These are phyloP conservation scores for Saguinus midas DNA, from an alignment of 2,113 vertebrate genomes.

Conservation along the genomic window DNA sequence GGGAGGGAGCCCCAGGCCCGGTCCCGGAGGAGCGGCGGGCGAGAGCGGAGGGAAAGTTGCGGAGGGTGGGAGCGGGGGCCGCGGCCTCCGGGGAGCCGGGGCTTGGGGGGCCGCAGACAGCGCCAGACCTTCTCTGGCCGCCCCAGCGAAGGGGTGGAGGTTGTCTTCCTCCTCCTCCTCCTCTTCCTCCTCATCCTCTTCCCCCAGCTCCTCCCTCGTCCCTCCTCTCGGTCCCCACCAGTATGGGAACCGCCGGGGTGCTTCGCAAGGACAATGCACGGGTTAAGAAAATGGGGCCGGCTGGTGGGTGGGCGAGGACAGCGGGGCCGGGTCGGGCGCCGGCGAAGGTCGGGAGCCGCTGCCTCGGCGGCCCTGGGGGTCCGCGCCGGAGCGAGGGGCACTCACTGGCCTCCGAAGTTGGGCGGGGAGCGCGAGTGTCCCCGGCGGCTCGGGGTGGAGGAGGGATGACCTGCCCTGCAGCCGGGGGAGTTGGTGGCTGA, in stretches of 20 bases:
- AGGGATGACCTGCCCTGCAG: neutral
- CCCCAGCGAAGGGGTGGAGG: constrained; percentile 63
- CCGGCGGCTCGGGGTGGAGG: neutral
- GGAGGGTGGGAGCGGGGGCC: constrained; percentile 52
- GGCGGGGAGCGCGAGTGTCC: neutral
- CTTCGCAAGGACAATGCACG: constrained; percentile 75
- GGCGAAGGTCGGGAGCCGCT: constrained; percentile 15
- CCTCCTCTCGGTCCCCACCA: constrained; percentile 75
- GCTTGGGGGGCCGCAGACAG: constrained; percentile 40
- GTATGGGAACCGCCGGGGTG: constrained; percentile 52
- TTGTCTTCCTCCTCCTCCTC: constrained; percentile 60
- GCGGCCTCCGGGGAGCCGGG: constrained; percentile 52
- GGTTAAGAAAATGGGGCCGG: constrained; percentile 48
- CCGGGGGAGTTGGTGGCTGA: neutral
- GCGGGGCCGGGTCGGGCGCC: constrained; percentile 2
- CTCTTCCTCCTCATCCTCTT: constrained; percentile 67
- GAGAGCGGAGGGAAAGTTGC: constrained; percentile 60
- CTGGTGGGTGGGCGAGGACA: neutral
- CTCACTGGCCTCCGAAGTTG: constrained; percentile 6
- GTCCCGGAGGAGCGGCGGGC: constrained; percentile 55
- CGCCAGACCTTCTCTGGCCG: constrained; percentile 52
- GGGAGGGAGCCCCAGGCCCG: constrained; percentile 48
- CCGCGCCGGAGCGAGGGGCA: neutral
- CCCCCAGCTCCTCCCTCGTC: constrained; percentile 77
- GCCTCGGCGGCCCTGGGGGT: neutral